Percentiles rank a stretch among this genome's conserved stretches.
Evolutionary conservation across 2,113 vertebrate species (phyloP).

Genomic region (Cepphus grylle): DNA sequence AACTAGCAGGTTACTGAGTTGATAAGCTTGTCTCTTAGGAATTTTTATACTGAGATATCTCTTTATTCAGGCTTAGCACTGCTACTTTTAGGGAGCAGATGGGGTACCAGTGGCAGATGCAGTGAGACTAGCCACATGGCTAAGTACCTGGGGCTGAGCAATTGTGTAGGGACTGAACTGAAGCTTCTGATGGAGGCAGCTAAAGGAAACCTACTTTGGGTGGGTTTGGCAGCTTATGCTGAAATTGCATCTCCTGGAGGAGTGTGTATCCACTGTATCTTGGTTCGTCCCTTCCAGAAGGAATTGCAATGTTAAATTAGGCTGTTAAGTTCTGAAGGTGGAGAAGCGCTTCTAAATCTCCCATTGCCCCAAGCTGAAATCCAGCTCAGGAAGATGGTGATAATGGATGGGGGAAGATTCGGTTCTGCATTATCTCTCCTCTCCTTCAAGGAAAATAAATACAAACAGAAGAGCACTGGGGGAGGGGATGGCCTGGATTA

Average conservation of each 20-base stretch:
- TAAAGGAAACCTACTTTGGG: neutral
- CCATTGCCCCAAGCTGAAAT: neutral
- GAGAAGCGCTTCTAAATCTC: neutral
- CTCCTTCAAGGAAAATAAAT: conserved; percentile 9
- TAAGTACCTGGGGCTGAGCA: neutral
- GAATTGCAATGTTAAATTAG: neutral
- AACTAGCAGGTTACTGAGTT: neutral
- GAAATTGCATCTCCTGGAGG: neutral
- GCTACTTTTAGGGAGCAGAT: neutral
- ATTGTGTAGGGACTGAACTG: neutral
- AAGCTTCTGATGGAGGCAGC: fast-evolving
- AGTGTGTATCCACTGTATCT: neutral
- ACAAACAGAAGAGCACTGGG: neutral
- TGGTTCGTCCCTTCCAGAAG: neutral
- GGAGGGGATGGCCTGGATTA: neutral
- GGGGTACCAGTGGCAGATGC: neutral
- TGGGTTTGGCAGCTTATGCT: neutral
- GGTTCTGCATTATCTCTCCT: neutral
- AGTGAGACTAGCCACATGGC: neutral
- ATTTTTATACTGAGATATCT: neutral
- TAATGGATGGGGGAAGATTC: neutral
- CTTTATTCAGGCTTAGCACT: neutral
- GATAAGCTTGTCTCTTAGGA: neutral
- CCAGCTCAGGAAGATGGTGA: neutral
- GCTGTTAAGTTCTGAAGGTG: neutral